Conservation (phyloP, 2,888 invertebrate genomes). For the Agelastica alni region DNA sequence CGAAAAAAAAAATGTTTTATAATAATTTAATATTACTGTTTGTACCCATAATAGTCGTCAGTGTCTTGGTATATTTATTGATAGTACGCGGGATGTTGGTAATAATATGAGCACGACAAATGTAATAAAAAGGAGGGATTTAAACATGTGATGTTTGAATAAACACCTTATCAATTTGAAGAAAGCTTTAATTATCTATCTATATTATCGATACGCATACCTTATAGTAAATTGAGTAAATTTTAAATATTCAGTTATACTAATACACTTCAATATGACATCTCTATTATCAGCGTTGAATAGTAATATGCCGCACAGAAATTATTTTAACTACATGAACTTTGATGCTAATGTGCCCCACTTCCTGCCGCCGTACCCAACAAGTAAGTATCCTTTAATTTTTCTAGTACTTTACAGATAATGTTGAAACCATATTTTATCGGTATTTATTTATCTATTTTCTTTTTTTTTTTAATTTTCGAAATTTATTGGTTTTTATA, state of each 20-base stretch:
- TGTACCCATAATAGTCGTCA: slow-evolving; percentile 45
- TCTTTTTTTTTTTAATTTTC: too few species aligned
- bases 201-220: slow-evolving; percentile 49
- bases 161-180: slow-evolving; percentile 49
- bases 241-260: slow-evolving; percentile 56
- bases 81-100: slow-evolving; percentile 43
- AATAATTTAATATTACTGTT: slow-evolving; percentile 33
- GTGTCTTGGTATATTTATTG: slow-evolving; percentile 47
- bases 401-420: not conserved
- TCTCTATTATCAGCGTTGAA: slow-evolving; percentile 45
- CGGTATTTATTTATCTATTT: too few species aligned
- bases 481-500: too few species aligned
- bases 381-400: slow-evolving; percentile 39
- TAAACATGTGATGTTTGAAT: slow-evolving; percentile 34
- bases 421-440: too few species aligned
- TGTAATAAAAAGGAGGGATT: slow-evolving; percentile 17
- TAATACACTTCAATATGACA: slow-evolving; percentile 52
- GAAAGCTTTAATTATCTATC: slow-evolving; percentile 53
- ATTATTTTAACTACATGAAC: slow-evolving; percentile 45
- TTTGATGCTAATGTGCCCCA: slow-evolving; percentile 39
- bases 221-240: slow-evolving; percentile 52
- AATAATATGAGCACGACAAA: slow-evolving; percentile 38
- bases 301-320: slow-evolving; percentile 45
- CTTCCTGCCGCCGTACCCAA: slow-evolving; percentile 35
- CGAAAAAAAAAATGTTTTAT: not conserved